Conservation (phyloP, 2,888 invertebrate species). For the Meta bourneti region DNA sequence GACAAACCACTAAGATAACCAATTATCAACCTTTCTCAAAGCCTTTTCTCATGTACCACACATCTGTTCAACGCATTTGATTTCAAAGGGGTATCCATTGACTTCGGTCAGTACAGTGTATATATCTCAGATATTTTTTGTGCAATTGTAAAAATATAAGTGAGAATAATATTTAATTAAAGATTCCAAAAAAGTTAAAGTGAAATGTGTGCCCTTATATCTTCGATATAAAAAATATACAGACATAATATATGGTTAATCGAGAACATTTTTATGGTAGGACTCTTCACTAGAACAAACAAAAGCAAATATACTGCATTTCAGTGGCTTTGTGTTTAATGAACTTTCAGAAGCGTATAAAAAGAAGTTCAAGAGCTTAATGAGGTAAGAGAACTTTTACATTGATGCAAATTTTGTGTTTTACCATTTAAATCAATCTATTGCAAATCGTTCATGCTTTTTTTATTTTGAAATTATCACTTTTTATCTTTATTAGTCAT, state of each 20-base stretch:
- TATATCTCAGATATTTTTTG: too few relatives aligned
- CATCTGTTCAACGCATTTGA: too few relatives aligned
- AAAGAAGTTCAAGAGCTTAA: constrained; percentile 11
- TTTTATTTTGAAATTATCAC: not conserved
- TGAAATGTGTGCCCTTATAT: not conserved
- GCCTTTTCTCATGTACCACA: too few relatives aligned
- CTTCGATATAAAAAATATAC: not conserved
- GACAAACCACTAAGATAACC: too few relatives aligned
- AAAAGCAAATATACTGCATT: constrained; percentile 8
- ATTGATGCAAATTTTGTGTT: not conserved
- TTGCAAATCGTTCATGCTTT: not conserved
- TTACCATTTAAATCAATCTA: not conserved
- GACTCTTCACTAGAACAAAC: not conserved
- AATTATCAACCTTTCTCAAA: too few relatives aligned
- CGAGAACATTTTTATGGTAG: not conserved
- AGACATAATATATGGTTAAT: not conserved
- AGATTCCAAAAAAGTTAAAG: not conserved
- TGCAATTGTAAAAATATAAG: not conserved
- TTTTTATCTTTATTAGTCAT: not conserved
- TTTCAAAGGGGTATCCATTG: too few relatives aligned
- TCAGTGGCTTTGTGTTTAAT: constrained; percentile 16
- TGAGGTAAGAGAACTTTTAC: not conserved
- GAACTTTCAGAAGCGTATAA: constrained; percentile 11
- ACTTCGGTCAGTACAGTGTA: too few relatives aligned
- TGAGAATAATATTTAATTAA: not conserved